Base-by-base conservation (phyloP, 2,888 invertebrate genomes). In the Tubulanus polymorphus region DNA sequence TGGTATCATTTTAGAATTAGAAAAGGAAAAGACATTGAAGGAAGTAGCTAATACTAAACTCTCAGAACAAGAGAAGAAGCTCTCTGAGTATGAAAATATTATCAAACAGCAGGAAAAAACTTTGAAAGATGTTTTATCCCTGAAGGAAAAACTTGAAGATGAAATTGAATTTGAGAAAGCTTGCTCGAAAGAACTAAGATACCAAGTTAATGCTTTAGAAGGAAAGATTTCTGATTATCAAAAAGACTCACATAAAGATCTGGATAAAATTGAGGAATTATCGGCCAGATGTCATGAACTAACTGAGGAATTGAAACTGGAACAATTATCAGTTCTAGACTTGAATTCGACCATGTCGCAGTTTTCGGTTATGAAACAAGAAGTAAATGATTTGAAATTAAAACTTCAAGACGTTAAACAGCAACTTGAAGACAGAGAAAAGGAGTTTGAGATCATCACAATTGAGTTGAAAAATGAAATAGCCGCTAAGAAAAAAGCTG, bases 11-110 rank as follows among this genome's bases (percentile, higher is more conserved):
- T 18, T 20, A 23, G 23, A 41, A 15, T 41, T 41, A 20, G 41
- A 5, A 23, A 41, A 23, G 41, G 41, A 41, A 15, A 23, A 20
- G 5, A 41, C 5, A 5, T 5, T 15, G 41, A 41, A 41, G 41
- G 41, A 5, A 15, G 41, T 8, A 15, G 6, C n/a, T n/a, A n/a
- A n/a, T n/a, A n/a, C n/a, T n/a, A n/a, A n/a, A n/a, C n/a, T n/a
- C n/a, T n/a, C n/a, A n/a, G n/a, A n/a, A n/a, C 41, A 8, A 29
- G 55, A 29, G 51, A 48, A 23, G 46, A 57, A 30, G 28, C 35
- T 15, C 10, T 23, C 23, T 26, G 28, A 30, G 10, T 32, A 51
- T 29, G 41, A 15, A 51, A 47, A 35, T 26, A 25, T 55, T 5
- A 52, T 55, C 18, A 46, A 45, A 18, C 26, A 52, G 23, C 51